Percentiles rank a stretch among this genome's conserved stretches.
Conservation (phyloP, 2,888 invertebrate species). For the Chrysotoxum bicinctum region DNA sequence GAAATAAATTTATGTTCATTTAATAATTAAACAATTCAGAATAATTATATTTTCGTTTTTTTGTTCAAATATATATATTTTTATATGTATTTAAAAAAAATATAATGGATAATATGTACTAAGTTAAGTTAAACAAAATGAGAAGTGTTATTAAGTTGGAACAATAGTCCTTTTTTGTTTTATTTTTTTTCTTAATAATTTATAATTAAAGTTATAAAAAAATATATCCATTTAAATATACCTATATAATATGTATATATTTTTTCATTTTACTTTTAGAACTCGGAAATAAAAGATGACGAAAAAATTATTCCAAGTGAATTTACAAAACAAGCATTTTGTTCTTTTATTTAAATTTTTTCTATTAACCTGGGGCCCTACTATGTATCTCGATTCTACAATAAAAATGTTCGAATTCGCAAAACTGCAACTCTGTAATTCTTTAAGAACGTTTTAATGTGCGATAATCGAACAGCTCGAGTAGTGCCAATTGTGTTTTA, state of each 20-base stretch:
- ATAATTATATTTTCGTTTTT: not conserved
- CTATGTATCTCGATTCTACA: too few relatives aligned
- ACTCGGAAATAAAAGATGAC: slow-evolving; percentile 43
- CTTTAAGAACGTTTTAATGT: too few relatives aligned
- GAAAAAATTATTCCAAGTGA: slow-evolving; percentile 42
- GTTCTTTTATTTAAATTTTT: not conserved
- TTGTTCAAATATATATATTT: slow-evolving; percentile 38
- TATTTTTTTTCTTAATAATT: slow-evolving; percentile 56
- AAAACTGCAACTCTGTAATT: too few relatives aligned
- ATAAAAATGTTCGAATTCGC: too few relatives aligned
- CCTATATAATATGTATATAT: slow-evolving; percentile 33
- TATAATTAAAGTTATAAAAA: slow-evolving; percentile 63
- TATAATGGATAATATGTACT: not conserved
- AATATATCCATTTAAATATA: slow-evolving; percentile 42
- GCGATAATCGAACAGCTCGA: too few relatives aligned
- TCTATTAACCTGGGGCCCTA: not conserved
- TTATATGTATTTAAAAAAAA: slow-evolving; percentile 41
- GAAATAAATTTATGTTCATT: slow-evolving; percentile 18
- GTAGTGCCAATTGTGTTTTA: too few relatives aligned
- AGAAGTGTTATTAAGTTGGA: slow-evolving; percentile 56
- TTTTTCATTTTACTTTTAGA: slow-evolving; percentile 58
- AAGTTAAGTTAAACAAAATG: not conserved
- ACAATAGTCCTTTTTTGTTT: slow-evolving; percentile 9
- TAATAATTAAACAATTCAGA: not conserved
- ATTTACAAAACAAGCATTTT: slow-evolving; percentile 36